Percentiles rank a stretch among this genome's conserved stretches.
These are phyloP conservation scores for Oryzias curvinotus DNA, from an alignment of 2,113 vertebrate genomes.

Conservation along the genomic window DNA sequence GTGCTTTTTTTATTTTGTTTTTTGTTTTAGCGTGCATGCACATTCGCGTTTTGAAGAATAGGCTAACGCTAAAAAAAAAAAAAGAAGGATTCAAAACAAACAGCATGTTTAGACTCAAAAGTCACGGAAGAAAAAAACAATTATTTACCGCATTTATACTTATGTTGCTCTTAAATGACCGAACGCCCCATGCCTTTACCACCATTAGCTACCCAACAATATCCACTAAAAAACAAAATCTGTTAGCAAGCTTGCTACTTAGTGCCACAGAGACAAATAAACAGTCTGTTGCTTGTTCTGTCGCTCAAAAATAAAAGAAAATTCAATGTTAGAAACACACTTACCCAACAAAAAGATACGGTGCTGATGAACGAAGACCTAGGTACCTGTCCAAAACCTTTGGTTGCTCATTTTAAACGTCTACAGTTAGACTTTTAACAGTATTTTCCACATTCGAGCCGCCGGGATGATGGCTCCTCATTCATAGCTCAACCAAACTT, in stretches of 20 bases:
- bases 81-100: constrained; percentile 8
- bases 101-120: constrained; percentile 35
- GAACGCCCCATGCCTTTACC: neutral
- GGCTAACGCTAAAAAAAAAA: constrained; percentile 59
- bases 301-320: constrained; percentile 12
- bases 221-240: constrained; percentile 37
- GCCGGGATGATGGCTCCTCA: constrained; percentile 77
- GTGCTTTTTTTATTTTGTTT: constrained; percentile 2
- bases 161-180: constrained; percentile 58
- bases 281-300: constrained; percentile 56
- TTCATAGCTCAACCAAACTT: constrained; percentile 76
- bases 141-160: constrained; percentile 12
- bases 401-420: constrained; percentile 35
- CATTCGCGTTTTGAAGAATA: constrained; percentile 40
- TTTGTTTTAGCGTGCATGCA: constrained; percentile 18
- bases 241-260: constrained; percentile 77
- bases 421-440: constrained; percentile 55
- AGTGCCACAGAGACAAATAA: constrained; percentile 78
- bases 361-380: constrained; percentile 7
- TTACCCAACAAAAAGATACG: constrained; percentile 49
- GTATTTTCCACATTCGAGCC: constrained; percentile 66
- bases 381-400: constrained; percentile 28
- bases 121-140: constrained; percentile 26
- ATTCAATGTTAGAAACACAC: constrained; percentile 24
- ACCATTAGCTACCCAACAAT: constrained; percentile 17